These are phyloP conservation scores for Callaeas wilsoni DNA, from an alignment of 2,113 vertebrate species.

Conservation along the genomic window DNA sequence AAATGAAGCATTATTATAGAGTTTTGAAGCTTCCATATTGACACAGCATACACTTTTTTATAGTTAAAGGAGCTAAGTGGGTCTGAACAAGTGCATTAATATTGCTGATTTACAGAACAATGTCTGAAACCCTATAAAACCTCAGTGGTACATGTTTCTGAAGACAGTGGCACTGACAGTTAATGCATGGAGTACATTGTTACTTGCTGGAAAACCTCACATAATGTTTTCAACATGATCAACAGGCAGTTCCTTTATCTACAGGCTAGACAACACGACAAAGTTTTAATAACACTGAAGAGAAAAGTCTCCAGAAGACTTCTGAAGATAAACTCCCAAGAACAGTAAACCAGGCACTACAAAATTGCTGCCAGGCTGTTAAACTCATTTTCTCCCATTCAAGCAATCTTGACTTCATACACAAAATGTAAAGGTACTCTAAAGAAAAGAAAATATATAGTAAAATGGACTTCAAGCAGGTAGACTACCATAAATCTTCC, in stretches of 20 bases:
- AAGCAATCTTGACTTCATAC: background rate
- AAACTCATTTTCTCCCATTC: background rate
- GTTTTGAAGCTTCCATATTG: background rate
- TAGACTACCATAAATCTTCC: background rate
- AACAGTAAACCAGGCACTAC: background rate
- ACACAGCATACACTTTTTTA: background rate
- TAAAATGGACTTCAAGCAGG: background rate
- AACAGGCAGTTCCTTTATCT: background rate
- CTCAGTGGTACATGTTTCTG: background rate
- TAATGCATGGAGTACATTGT: background rate
- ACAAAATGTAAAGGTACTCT: background rate
- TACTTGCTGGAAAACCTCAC: background rate
- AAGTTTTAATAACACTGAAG: background rate
- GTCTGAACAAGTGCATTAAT: background rate
- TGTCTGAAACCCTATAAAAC: fast-evolving
- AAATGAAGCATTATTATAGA: background rate
- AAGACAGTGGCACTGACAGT: background rate
- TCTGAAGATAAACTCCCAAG: background rate
- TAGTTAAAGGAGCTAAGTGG: background rate
- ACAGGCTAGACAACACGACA: fast-evolving
- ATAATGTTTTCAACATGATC: background rate
- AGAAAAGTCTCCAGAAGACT: background rate
- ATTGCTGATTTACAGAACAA: background rate
- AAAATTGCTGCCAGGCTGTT: background rate
- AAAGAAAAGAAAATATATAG: background rate